Percentiles rank a stretch among this genome's conserved stretches.
Evolutionary conservation across 2,888 invertebrate genomes (phyloP).

Genomic region (Luperina nickerlii): DNA sequence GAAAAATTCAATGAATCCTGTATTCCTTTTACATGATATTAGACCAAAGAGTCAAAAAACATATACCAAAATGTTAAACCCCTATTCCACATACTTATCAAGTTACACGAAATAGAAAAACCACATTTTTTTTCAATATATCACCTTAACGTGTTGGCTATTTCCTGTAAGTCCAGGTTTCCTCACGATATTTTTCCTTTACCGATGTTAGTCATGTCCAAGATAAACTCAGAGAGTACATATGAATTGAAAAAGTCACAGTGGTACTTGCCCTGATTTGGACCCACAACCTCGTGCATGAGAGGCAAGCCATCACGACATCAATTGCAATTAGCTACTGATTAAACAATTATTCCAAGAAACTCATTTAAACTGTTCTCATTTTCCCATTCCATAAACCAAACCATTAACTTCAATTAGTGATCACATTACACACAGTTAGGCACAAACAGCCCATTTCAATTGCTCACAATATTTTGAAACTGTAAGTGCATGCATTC

Average conservation of each 20-base stretch:
- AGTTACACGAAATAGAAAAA: too few relatives aligned
- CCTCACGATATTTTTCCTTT: background rate
- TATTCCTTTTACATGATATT: too few relatives aligned
- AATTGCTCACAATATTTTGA: conserved; percentile 48
- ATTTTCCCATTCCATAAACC: conserved; percentile 10
- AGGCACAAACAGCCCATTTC: conserved; percentile 39
- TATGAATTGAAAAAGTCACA: background rate
- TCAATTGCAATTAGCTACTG: background rate
- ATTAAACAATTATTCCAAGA: background rate
- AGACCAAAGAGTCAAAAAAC: too few relatives aligned
- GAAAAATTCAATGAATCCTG: too few relatives aligned
- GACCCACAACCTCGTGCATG: background rate
- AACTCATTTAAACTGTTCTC: background rate
- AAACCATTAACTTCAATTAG: conserved; percentile 39
- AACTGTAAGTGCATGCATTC: conserved; percentile 47
- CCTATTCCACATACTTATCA: too few relatives aligned
- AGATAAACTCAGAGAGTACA: background rate
- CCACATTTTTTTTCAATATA: too few relatives aligned
- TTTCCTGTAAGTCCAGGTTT: background rate
- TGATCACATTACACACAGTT: conserved; percentile 46
- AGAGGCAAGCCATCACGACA: background rate
- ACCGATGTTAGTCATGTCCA: background rate
- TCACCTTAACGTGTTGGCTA: too few relatives aligned
- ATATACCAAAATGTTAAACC: too few relatives aligned
- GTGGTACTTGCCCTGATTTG: background rate